Percentiles rank a stretch among this genome's conserved stretches.
phyloP scores from a whole-genome alignment of 2,888 invertebrate species.

The Drosophila putrida region DNA sequence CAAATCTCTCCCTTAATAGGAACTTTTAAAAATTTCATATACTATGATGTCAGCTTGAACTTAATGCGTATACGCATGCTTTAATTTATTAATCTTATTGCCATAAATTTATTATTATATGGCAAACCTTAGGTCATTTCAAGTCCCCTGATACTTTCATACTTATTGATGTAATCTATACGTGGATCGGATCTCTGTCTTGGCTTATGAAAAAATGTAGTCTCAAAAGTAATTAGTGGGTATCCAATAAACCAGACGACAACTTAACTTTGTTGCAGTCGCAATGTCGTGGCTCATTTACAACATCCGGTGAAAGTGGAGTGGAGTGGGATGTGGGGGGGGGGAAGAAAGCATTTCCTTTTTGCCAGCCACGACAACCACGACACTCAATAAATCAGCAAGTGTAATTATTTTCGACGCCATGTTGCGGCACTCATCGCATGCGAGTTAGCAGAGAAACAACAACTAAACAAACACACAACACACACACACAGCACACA shows the following conservation, averaged over 20 bases:
- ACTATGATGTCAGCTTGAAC: no score
- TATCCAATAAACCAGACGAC: neutral
- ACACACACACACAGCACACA: constrained; percentile 5
- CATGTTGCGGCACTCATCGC: constrained; percentile 49
- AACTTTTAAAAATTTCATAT: no score
- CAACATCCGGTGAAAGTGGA: constrained; percentile 53
- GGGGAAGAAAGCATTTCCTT: constrained; percentile 33
- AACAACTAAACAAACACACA: constrained; percentile 5
- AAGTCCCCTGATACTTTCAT: no score
- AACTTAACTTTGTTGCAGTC: constrained; percentile 49
- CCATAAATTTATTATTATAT: no score
- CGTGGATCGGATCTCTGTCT: neutral
- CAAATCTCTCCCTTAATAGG: no score
- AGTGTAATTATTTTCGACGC: constrained; percentile 77
- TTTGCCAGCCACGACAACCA: constrained; percentile 35
- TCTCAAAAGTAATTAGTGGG: constrained; percentile 6
- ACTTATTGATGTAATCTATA: neutral
- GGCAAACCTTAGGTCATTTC: no score
- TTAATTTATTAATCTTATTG: no score
- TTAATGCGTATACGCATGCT: no score
- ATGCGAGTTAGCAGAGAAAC: constrained; percentile 34
- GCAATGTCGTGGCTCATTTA: constrained; percentile 72
- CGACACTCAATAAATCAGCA: constrained; percentile 78
- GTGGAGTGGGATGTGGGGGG: neutral
- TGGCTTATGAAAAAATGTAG: neutral